phyloP scores from a whole-genome alignment of 2,113 vertebrate species.

The Petaurus breviceps region DNA sequence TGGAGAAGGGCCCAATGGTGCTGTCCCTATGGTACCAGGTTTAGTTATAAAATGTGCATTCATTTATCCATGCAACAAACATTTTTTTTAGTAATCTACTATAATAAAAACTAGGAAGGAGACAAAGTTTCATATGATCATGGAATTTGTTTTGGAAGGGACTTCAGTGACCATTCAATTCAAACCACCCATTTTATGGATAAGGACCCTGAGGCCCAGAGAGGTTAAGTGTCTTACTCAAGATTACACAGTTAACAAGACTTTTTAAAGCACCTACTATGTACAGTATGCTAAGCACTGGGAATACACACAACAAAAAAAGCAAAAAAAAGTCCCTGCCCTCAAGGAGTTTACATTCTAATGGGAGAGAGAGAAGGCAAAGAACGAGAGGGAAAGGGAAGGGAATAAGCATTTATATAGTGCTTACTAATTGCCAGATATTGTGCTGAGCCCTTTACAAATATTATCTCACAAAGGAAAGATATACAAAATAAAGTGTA shows the following conservation, averaged over 20 bases:
- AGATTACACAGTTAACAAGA: neutral
- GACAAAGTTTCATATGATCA: neutral
- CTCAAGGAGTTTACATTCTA: neutral
- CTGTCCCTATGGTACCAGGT: neutral
- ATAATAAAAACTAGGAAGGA: neutral
- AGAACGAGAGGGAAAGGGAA: neutral
- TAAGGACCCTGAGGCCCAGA: neutral
- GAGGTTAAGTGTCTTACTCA: neutral
- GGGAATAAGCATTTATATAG: neutral
- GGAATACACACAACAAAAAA: neutral
- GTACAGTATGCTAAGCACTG: neutral
- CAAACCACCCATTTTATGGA: neutral
- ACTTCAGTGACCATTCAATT: neutral
- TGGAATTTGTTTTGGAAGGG: neutral
- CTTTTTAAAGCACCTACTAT: neutral
- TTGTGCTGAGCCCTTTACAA: neutral
- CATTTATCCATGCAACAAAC: neutral
- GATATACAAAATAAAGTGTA: neutral
- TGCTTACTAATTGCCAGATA: neutral
- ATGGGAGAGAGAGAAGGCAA: neutral
- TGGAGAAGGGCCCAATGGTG: neutral
- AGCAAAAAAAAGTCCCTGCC: accelerated
- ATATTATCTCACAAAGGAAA: neutral
- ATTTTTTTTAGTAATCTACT: neutral
- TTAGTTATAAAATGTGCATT: neutral